Conservation (phyloP, 1,140 invertebrate genomes). For the Mylabris phalerata region DNA sequence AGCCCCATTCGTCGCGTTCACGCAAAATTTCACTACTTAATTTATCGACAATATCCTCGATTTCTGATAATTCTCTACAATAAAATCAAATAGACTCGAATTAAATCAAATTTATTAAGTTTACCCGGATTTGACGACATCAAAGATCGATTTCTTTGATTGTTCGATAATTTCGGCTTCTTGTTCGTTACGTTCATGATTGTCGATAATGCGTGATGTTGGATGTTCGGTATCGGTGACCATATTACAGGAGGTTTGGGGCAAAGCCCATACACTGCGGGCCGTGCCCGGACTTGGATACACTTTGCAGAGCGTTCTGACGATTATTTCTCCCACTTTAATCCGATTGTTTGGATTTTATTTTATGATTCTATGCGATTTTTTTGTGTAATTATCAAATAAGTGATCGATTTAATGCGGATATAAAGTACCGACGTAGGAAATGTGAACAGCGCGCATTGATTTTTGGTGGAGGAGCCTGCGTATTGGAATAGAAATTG, state of each 20-base stretch:
- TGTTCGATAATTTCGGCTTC: slow-evolving; percentile 45
- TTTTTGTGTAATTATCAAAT: too few relatives aligned
- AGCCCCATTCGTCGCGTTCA: slow-evolving; percentile 81
- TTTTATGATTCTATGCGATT: too few relatives aligned
- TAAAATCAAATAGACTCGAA: too few relatives aligned
- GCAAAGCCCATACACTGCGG: slow-evolving; percentile 76
- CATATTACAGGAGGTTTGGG: slow-evolving; percentile 61
- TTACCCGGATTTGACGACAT: slow-evolving; percentile 58
- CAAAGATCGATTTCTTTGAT: slow-evolving; percentile 54
- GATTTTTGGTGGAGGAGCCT: not conserved
- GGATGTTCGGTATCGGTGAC: slow-evolving; percentile 57
- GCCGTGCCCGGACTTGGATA: slow-evolving; percentile 75
- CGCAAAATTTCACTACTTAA: slow-evolving; percentile 62
- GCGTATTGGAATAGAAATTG: too few relatives aligned
- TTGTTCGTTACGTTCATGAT: slow-evolving; percentile 44
- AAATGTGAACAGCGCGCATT: not conserved
- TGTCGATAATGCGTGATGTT: slow-evolving; percentile 39
- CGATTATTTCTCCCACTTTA: slow-evolving; percentile 1
- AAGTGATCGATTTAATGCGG: too few relatives aligned
- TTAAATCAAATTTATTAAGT: not conserved
- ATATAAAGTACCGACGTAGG: too few relatives aligned
- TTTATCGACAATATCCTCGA: slow-evolving; percentile 71
- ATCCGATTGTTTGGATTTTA: too few relatives aligned
- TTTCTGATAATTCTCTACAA: slow-evolving; percentile 60
- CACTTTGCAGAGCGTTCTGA: slow-evolving; percentile 49